A percentile compares a stretch with the other conserved stretches of the same genome.
phyloP scores from a whole-genome alignment of 2,888 invertebrate genomes.

The Drosophila pseudotakahashii region DNA sequence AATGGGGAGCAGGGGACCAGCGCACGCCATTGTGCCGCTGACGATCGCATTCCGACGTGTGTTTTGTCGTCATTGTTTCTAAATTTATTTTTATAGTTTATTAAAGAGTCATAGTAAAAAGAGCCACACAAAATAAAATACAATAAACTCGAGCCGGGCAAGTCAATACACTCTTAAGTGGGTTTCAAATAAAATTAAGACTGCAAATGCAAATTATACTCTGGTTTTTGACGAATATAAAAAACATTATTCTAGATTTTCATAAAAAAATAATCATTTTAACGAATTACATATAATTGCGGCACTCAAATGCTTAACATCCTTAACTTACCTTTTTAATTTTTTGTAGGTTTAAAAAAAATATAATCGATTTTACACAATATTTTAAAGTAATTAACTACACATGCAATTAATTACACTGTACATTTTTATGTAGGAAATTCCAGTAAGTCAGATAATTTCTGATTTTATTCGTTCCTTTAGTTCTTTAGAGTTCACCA shows the following conservation, averaged over 20 bases:
- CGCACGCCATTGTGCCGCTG: conserved; percentile 72
- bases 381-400: too few relatives aligned
- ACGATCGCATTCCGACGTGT: conserved; percentile 75
- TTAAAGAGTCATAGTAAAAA: conserved; percentile 68
- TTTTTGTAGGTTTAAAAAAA: too few relatives aligned
- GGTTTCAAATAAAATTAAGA: conserved; percentile 3
- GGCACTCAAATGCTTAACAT: too few relatives aligned
- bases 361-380: too few relatives aligned
- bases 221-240: neutral
- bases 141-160: conserved; percentile 9
- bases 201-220: neutral
- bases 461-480: too few relatives aligned
- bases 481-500: neutral
- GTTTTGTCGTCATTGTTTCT: conserved; percentile 76
- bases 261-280: too few relatives aligned
- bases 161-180: conserved; percentile 32
- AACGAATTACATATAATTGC: too few relatives aligned
- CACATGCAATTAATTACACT: too few relatives aligned
- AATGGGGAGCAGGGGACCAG: conserved; percentile 41
- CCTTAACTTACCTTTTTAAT: too few relatives aligned
- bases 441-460: too few relatives aligned
- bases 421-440: too few relatives aligned
- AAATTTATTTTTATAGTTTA: conserved; percentile 80
- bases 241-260: neutral
- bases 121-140: conserved; percentile 23